Percentiles rank a stretch among this genome's conserved stretches.
Conservation (phyloP, 2,797 vertebrate genomes). For the Sciurus carolinensis region DNA sequence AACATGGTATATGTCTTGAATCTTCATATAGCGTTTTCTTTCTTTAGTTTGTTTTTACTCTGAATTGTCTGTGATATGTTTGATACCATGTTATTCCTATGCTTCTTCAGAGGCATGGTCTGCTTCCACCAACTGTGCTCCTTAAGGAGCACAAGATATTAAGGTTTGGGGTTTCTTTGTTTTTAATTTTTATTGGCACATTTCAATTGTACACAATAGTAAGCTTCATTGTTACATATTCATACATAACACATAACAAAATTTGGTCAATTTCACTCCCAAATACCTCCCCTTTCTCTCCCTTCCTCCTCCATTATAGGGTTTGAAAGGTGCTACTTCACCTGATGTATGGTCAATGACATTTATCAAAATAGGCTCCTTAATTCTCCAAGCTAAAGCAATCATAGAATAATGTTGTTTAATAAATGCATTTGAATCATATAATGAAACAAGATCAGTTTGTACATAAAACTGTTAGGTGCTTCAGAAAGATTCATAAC, state of each 20-base stretch:
- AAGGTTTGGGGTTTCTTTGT: not conserved
- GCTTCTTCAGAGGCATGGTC: not conserved
- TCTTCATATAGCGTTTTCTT: not conserved
- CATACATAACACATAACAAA: no score
- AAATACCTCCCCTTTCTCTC: no score
- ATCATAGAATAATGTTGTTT: not conserved
- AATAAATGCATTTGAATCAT: not conserved
- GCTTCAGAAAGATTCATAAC: not conserved
- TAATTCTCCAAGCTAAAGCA: not conserved
- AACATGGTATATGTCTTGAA: fast-evolving
- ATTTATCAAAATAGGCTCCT: not conserved
- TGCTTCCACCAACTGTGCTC: not conserved
- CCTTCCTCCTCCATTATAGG: no score
- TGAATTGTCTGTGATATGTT: no score
- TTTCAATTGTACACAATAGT: no score
- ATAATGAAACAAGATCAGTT: not conserved
- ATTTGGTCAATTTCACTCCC: no score
- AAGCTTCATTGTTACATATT: no score
- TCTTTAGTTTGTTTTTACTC: not conserved
- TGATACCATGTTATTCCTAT: not conserved
- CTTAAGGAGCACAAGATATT: not conserved
- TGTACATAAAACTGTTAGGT: not conserved
- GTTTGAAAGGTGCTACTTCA: not conserved
- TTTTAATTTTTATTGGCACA: no score
- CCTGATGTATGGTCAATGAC: not conserved